Base-by-base conservation (phyloP, 2,797 vertebrate genomes). In the Brachyalestes nurse region DNA sequence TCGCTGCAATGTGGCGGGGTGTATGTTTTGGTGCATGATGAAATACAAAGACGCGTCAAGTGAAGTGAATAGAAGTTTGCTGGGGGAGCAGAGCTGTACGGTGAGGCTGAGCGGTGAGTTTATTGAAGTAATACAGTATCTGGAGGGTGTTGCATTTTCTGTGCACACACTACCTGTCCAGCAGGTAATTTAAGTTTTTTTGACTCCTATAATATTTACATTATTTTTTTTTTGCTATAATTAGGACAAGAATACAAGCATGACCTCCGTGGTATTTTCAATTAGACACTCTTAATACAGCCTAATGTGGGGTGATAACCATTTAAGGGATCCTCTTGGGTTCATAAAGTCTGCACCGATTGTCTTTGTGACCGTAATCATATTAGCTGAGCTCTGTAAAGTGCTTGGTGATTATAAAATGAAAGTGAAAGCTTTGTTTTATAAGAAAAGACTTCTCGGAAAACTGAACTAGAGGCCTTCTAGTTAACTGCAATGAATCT, bases 101-200 rank as follows among this genome's bases (percentile, higher is more conserved):
- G 14, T 5, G 49, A 55, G 13, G 38, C 45, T 28, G 14, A 80
- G 72, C 47, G 58, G 80, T 49, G 25, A 55, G 71, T 8, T 19
- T 67, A 57, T 12, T 12, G 65, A 76, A 49, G 6, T 76, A 10
- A 49, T 64, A 47, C 69, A 70, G 49, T 60, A 78, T 61, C 53
- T 25, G 19, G 60, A 23, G 57, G 28, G n/a, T 72, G 72, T 42
- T 79, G 65, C 34, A 67, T 75, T 19, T 67, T 38, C 2, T 53
- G 67, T 82, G 74, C 62, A 51, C 38, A 81, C 53, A 12, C 79
- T 87, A 89, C 93, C 92, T 86, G 92, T 88, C 93, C 93, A 88
- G 93, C 93, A 93, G 92, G 93, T 87, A 85, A 40, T 64, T 28
- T 73, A 51, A 57, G 75, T 69, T 71, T 78, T 38, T 62, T 14